A percentile compares a stretch with the other conserved stretches of the same genome.
phyloP scores from a whole-genome alignment of 2,888 invertebrate genomes.

The Diaphora mendica region DNA sequence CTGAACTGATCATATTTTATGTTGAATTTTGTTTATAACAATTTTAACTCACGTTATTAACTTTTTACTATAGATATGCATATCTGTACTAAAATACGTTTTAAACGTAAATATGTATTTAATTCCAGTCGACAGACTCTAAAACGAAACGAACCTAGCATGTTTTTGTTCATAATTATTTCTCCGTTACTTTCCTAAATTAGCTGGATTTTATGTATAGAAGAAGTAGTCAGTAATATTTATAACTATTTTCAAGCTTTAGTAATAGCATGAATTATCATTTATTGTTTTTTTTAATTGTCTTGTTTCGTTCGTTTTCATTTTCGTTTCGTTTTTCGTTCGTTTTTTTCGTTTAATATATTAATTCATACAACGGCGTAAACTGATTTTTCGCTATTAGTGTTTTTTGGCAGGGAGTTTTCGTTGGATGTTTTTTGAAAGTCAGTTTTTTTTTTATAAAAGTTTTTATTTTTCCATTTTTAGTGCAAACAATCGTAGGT shows the following conservation, averaged over 20 bases:
- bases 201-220: background rate
- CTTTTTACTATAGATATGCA: background rate
- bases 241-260: background rate
- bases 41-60: background rate
- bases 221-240: background rate
- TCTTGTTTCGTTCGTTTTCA: too few relatives aligned
- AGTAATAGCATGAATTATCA: too few relatives aligned
- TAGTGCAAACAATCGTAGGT: too few relatives aligned
- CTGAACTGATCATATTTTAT: conserved; percentile 2
- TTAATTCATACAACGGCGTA: too few relatives aligned
- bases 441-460: too few relatives aligned
- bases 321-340: too few relatives aligned
- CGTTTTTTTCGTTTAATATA: too few relatives aligned
- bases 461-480: too few relatives aligned
- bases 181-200: background rate
- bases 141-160: background rate
- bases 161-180: background rate
- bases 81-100: background rate
- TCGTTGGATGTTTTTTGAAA: too few relatives aligned
- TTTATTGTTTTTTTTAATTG: too few relatives aligned
- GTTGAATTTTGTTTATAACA: background rate
- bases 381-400: too few relatives aligned
- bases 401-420: too few relatives aligned
- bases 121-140: background rate
- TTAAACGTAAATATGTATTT: background rate